phyloP scores from a whole-genome alignment of 2,797 vertebrate species.

The Cynodonichthys magdalenae region DNA sequence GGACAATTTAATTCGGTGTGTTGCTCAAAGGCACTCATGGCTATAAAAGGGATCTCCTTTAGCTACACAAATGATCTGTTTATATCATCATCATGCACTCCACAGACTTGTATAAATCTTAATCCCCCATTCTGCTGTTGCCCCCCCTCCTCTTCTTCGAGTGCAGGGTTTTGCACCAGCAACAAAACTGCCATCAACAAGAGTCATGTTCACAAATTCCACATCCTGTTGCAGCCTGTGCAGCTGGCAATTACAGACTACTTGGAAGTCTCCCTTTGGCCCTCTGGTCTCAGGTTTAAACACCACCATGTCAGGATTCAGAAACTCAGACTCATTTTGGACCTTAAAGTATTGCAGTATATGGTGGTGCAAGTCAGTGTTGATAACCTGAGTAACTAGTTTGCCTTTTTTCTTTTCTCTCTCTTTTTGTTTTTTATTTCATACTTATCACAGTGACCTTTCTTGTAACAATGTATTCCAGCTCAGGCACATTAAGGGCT shows the following conservation, averaged over 20 bases:
- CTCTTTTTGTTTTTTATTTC: constrained; percentile 36
- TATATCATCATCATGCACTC: constrained; percentile 30
- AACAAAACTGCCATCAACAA: constrained; percentile 56
- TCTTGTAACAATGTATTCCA: constrained; percentile 48
- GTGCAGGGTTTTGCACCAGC: constrained; percentile 51
- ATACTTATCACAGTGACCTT: constrained; percentile 26
- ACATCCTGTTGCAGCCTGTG: constrained; percentile 80
- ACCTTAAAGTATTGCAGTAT: not conserved
- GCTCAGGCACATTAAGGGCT: constrained; percentile 31
- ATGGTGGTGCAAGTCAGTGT: not conserved
- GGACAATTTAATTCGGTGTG: constrained; percentile 11
- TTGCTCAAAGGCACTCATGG: constrained; percentile 26
- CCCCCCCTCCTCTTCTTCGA: constrained; percentile 11
- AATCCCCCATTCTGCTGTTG: constrained; percentile 19
- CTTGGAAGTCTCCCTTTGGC: constrained; percentile 42
- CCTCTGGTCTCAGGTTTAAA: constrained; percentile 23
- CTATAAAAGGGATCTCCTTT: constrained; percentile 1
- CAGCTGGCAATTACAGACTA: constrained; percentile 64
- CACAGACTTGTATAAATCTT: constrained; percentile 16
- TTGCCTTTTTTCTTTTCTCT: constrained; percentile 6
- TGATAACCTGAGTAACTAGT: constrained; percentile 68
- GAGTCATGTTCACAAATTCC: constrained; percentile 74
- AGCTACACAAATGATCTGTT: constrained; percentile 26
- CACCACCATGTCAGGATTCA: not conserved
- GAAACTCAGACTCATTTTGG: constrained; percentile 9